Evolutionary conservation across 2,113 vertebrate species (phyloP).

Genomic region (Podocnemis expansa): DNA sequence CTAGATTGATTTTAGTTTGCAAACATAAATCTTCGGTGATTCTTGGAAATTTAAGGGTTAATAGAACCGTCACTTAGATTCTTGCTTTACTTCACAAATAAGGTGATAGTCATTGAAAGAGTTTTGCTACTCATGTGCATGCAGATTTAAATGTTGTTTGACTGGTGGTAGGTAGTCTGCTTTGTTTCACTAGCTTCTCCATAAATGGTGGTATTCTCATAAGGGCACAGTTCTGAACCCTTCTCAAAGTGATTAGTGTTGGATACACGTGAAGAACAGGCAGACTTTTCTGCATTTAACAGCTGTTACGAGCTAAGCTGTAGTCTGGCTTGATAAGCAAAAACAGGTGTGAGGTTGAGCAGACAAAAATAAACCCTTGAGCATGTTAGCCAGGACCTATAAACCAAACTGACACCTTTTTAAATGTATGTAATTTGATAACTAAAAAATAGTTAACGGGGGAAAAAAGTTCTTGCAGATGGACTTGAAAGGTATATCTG

Average conservation of each 20-base stretch:
- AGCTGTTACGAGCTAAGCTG: constrained; percentile 60
- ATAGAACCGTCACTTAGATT: neutral
- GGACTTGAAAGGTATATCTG: neutral
- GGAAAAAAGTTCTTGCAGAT: constrained; percentile 26
- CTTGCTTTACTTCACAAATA: constrained; percentile 21
- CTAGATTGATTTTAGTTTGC: neutral
- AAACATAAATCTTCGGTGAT: neutral
- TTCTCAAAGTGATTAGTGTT: constrained; percentile 37
- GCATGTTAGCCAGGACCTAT: constrained; percentile 45
- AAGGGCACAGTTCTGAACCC: neutral
- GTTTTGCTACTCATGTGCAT: constrained; percentile 19
- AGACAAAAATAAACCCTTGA: constrained; percentile 71
- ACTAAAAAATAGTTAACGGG: constrained; percentile 33
- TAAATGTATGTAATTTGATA: constrained; percentile 58
- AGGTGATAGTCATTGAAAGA: constrained; percentile 9
- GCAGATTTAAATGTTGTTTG: constrained; percentile 10
- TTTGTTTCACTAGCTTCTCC: constrained; percentile 25
- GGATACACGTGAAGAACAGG: constrained; percentile 34
- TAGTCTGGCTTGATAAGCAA: constrained; percentile 65
- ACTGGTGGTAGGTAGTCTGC: neutral
- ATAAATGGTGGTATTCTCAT: neutral
- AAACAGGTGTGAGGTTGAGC: constrained; percentile 68
- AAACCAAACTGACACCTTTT: constrained; percentile 53
- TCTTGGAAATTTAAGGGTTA: neutral
- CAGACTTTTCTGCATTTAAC: constrained; percentile 62